Evolutionary conservation across 2,113 vertebrate species (phyloP), one percentile per base, ranked within the genome.

Genomic region (Phrynosoma blainvillii): DNA sequence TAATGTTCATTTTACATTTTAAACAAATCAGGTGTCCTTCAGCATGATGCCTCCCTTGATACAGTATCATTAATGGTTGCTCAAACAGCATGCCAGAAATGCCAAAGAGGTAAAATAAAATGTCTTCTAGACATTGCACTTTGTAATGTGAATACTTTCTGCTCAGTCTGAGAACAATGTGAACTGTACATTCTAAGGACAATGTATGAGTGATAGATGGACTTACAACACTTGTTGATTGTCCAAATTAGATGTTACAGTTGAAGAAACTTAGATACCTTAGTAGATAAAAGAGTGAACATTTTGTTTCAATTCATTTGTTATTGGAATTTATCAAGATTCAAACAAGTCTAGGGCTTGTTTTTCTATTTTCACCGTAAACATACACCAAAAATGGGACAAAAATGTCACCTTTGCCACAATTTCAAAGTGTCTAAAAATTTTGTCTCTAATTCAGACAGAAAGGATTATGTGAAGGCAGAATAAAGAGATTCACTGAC

Each of bases 1-100:
- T 89, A 68, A 89, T 93, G 4, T 91, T 95, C 92, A 94, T 91
- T 94, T 93, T 93, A 85, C 54, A 14, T 92, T 93, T 93, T 89
- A 94, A 94, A 91, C 82, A 86, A 95, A 92, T 77, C 47, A 90
- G 92, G 88, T 92, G 79, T 89, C 80, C 88, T 93, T 36, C 27
- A 78, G 78, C 42, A 47, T 85, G 87, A 89, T 93, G 83, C 89
- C 66, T 95, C 79, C 83, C 66, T 52, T 85, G 87, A 87, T 86
- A 90, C 83, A 27, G 78, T 91, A 84, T 84, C 30, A 40, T 90
- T 94, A 36, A 91, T 91, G 88, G 79, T 91, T 89, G 70, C 88
- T 93, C 90, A 91, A 94, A 78, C 85, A 91, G 81, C 68, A 65
- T 42, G 82, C 71, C 42, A 32, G 75, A 90, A 82, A 93, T 93